Evolutionary conservation across 2,113 vertebrate genomes (phyloP), one percentile per base, ranked within the genome.

Genomic region (Tyrannus savana): DNA sequence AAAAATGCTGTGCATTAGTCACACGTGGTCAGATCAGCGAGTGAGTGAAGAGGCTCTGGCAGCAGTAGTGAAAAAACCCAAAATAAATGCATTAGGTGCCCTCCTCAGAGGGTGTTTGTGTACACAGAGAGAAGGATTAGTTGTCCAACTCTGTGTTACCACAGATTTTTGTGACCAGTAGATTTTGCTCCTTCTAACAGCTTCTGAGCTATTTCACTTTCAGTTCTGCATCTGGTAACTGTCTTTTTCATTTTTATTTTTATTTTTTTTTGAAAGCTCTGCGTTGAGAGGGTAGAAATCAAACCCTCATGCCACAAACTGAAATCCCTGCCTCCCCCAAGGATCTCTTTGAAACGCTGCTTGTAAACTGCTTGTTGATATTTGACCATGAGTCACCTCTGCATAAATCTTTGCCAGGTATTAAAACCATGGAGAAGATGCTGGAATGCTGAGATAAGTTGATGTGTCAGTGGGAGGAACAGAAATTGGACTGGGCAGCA

Each of bases 321-420:
- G 82, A 79, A 73, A 35, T 63, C 80, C 84, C 74, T 81, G 87
- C 42, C 56, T 76, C 46, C 76, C 90, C 59, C 47, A 39, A 66
- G 71, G 73, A 84, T 59, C 80, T 72, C 64, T 90, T 84, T 92
- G 80, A 94, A 89, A 82, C 0, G 1, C 17, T 84, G 82, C 75
- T 56, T 88, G 24, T 72, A 85, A 93, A 92, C 75, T 92, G 62
- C 78, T 80, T 71, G 77, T 86, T 69, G 66, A 59, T 81, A 63
- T 39, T 78, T 95, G 78, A 84, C 81, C 39, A 2, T 47, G n/a
- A 60, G 33, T 53, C 55, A 89, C 66, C 83, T 82, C 58, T 63
- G 47, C 39, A 23, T 68, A 87, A 83, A 83, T 72, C 72, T 44
- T 25, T 84, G 22, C 37, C 44, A 67, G 63, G 53, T 72, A 59